These are phyloP conservation scores for Phyllotreta striolata DNA, from an alignment of 2,888 invertebrate species.

Conservation along the genomic window DNA sequence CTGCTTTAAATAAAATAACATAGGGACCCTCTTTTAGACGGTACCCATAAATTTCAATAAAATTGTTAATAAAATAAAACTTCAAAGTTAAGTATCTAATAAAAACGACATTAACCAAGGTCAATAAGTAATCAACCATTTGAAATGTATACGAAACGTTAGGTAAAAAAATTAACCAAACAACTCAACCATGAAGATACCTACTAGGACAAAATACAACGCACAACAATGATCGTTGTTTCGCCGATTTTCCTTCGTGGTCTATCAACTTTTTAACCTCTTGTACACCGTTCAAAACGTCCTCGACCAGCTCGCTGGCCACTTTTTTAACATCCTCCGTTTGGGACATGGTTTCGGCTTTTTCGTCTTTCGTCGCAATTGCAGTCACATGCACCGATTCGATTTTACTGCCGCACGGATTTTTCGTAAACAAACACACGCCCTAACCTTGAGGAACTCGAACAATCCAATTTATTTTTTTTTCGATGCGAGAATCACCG, in stretches of 20 bases:
- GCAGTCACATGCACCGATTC: slow-evolving; percentile 22
- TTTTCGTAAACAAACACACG: slow-evolving; percentile 25
- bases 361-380: too few species aligned
- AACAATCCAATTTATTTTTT: not conserved
- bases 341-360: slow-evolving; percentile 34
- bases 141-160: slow-evolving; percentile 2
- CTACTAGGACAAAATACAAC: slow-evolving; percentile 64
- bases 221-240: slow-evolving; percentile 62
- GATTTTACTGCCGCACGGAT: slow-evolving; percentile 5
- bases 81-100: too few species aligned
- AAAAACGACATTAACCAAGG: not conserved
- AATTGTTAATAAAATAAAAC: too few species aligned
- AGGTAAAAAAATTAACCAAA: slow-evolving; percentile 17
- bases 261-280: slow-evolving; percentile 50
- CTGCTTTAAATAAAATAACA: too few species aligned
- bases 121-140: not conserved
- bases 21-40: too few species aligned
- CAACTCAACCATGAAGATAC: slow-evolving; percentile 48
- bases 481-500: slow-evolving; percentile 20
- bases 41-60: too few species aligned
- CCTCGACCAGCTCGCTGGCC: slow-evolving; percentile 57
- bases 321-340: slow-evolving; percentile 49
- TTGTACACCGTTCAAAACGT: slow-evolving; percentile 56
- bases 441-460: slow-evolving; percentile 21
- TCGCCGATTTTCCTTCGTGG: slow-evolving; percentile 42